Evolutionary conservation across 2,888 invertebrate species (phyloP), one percentile per base, ranked within the genome.

Genomic region (Celastrina argiolus): DNA sequence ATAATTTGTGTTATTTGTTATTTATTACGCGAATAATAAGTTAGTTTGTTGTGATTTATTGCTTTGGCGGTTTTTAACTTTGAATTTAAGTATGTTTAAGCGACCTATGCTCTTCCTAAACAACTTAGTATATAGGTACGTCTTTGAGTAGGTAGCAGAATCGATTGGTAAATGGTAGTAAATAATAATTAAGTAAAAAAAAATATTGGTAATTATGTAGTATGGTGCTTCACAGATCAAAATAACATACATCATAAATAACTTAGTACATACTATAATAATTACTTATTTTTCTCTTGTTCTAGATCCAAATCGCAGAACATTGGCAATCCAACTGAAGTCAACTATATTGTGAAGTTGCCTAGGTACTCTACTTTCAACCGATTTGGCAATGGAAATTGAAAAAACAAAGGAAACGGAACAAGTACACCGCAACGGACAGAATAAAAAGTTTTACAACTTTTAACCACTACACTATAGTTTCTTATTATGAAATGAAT

Each of bases 1-100:
- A 83, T 87, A 87, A 88, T 88, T n/a, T 87, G 81, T 71, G 72
- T 74, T 75, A 74, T 76, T 74, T 70, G 80, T 75, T 74, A 74
- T 81, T 81, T 81, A 81, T 81, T 80, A 77, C 74, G 42, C 42
- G 59, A 22, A 61, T n/a, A 72, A 66, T 70, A 63, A 66, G 56
- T 56, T 69, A 61, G 42, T 6, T 65, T 36, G n/a, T 45, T 65
- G 28, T 70, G 67, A 74, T 73, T 73, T 74, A 73, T 74, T 36
- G 41, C 66, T 28, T 69, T 66, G 28, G 36, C 51, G 51, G 66
- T 45, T 22, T 45, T 51, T 42, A 22, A 12, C 10, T 0, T 36
- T 12, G 1, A 7, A 8, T 45, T 1, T 10, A 10, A 10, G 8
- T 63, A 45, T 63, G 66, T 36, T n/a, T n/a, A n/a, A n/a, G n/a